Percentiles rank a stretch among this genome's conserved stretches.
Conservation (phyloP, 2,113 vertebrate species). For the Phalacrocorax aristotelis region DNA sequence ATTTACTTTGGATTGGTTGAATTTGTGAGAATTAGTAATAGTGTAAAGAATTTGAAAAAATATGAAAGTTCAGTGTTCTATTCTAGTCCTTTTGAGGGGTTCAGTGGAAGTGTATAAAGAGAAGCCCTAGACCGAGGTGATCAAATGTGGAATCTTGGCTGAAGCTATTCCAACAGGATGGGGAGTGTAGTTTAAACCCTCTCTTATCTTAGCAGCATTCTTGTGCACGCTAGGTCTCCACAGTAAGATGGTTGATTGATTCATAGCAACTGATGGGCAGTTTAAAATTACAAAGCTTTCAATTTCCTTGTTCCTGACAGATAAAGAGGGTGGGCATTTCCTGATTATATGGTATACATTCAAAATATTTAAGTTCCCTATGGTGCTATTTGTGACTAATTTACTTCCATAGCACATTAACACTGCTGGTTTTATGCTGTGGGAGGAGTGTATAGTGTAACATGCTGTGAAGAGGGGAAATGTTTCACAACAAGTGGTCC, state of each 20-base stretch:
- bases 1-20: not conserved
- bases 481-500: conserved; percentile 79
- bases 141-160: not conserved
- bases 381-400: conserved; percentile 47
- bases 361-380: conserved; percentile 41
- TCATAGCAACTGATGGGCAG: conserved; percentile 8
- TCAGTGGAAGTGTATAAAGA: not conserved
- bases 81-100: not conserved
- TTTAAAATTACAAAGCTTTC: conserved; percentile 42
- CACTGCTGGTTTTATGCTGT: conserved; percentile 6
- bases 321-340: conserved; percentile 53
- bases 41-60: not conserved
- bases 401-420: conserved; percentile 43
- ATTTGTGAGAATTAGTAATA: not conserved
- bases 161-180: not conserved
- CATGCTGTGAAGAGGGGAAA: conserved; percentile 70
- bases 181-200: not conserved
- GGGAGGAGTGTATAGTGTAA: conserved; percentile 35
- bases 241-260: not conserved
- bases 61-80: not conserved
- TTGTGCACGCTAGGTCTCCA: not conserved
- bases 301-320: conserved; percentile 21
- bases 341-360: conserved; percentile 17
- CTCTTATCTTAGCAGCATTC: not conserved
- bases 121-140: not conserved